Percentiles rank a stretch among this genome's conserved stretches.
phyloP scores from a whole-genome alignment of 30 jellyfish, hydroid and myxozoan species.

The Cassiopea xamachana region DNA sequence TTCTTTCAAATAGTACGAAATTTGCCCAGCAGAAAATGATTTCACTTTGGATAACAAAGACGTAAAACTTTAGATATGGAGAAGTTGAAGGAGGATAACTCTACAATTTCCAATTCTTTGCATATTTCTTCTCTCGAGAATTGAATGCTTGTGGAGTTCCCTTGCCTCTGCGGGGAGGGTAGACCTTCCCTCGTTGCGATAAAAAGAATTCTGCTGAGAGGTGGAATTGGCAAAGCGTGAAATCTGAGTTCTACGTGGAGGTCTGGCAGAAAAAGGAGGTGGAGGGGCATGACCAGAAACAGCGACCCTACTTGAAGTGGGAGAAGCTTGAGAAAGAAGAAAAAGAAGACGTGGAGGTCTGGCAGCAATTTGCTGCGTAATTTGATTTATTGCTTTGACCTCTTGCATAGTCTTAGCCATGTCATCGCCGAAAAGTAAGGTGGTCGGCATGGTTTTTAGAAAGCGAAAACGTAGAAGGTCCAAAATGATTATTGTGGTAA shows the following conservation, averaged over 20 bases:
- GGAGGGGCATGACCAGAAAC: too few relatives aligned
- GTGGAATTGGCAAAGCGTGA: constrained; percentile 3
- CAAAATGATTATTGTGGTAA: too few relatives aligned
- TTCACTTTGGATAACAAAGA: constrained; percentile 1
- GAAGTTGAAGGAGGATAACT: not conserved
- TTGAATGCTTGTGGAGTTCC: not conserved
- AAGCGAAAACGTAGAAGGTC: too few relatives aligned
- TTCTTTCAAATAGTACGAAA: not conserved
- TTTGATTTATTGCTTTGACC: constrained; percentile 4
- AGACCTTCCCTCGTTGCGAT: constrained; percentile 42
- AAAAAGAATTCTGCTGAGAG: constrained; percentile 37
- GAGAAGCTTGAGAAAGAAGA: too few relatives aligned
- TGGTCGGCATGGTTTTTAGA: not conserved
- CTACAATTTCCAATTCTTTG: constrained; percentile 15
- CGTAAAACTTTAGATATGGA: not conserved
- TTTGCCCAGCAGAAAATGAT: constrained; percentile 23
- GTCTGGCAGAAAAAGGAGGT: not conserved
- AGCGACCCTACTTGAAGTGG: too few relatives aligned
- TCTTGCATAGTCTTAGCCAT: constrained; percentile 19
- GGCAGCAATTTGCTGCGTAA: not conserved
- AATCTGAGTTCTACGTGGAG: not conserved
- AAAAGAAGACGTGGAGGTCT: not conserved
- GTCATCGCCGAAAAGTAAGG: constrained; percentile 16
- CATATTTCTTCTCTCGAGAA: constrained; percentile 9
- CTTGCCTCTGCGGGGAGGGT: not conserved